Percentiles rank a stretch among this genome's conserved stretches.
phyloP scores from a whole-genome alignment of 2,113 vertebrate genomes.

The Callorhinus ursinus region DNA sequence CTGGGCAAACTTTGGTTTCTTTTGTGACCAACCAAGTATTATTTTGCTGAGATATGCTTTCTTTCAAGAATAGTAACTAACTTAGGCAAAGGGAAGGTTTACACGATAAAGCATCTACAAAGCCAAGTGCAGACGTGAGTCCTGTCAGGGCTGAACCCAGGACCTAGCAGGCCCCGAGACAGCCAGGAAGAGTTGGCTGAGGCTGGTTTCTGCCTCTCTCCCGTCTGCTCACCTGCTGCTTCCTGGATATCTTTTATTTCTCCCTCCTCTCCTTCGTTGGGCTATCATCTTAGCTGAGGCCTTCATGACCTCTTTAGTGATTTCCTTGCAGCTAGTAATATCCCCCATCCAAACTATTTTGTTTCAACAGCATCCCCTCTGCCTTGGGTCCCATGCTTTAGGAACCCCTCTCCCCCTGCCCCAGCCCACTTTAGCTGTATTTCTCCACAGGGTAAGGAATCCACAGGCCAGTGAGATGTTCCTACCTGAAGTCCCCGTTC shows the following conservation, averaged over 20 bases:
- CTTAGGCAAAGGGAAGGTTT: background rate
- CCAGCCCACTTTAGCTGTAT: background rate
- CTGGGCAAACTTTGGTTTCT: background rate
- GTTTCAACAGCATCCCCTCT: background rate
- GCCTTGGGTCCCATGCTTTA: background rate
- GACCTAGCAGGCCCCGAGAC: background rate
- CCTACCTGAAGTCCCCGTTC: background rate
- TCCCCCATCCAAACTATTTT: background rate
- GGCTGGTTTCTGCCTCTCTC: background rate
- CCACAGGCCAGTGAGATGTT: background rate
- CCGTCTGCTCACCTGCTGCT: background rate
- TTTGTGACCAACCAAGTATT: background rate
- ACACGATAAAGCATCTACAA: background rate
- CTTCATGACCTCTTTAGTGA: background rate
- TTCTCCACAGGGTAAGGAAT: background rate
- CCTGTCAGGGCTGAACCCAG: background rate
- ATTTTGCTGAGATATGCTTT: background rate
- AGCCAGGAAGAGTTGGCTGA: background rate
- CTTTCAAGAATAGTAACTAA: background rate
- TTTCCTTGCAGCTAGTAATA: background rate
- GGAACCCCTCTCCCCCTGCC: background rate
- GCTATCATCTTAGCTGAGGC: background rate
- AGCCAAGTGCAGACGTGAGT: background rate
- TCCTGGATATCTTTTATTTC: background rate
- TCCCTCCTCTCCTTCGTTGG: background rate